phyloP scores from a whole-genome alignment of 2,888 invertebrate genomes.

The Spisula subtruncata region DNA sequence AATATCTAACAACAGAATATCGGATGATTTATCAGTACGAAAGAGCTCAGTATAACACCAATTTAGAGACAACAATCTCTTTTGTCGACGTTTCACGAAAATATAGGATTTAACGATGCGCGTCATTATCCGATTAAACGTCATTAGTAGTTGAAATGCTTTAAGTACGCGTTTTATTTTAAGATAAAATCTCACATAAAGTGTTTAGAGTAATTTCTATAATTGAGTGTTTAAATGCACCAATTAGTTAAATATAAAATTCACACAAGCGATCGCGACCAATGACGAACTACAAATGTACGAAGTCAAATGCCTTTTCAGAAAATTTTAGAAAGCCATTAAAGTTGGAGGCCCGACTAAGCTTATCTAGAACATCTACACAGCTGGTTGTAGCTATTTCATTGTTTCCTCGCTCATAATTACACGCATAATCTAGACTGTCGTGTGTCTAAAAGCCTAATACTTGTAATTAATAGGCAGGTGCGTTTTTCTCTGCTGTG shows the following conservation, averaged over 20 bases:
- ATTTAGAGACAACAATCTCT: conserved; percentile 4
- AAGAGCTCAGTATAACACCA: background rate
- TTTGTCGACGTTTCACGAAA: background rate
- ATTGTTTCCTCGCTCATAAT: background rate
- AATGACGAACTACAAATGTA: background rate
- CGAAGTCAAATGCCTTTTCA: background rate
- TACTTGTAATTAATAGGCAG: background rate
- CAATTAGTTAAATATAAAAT: conserved; percentile 31
- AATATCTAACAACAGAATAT: too few species aligned
- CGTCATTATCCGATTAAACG: conserved; percentile 33
- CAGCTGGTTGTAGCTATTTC: background rate
- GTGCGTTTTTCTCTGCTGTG: background rate
- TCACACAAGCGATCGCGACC: background rate
- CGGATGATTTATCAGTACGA: background rate
- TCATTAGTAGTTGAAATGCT: conserved; percentile 32
- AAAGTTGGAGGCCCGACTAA: background rate
- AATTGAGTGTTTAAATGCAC: conserved; percentile 36
- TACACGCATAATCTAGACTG: background rate
- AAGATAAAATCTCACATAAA: conserved; percentile 31
- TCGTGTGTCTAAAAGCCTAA: background rate
- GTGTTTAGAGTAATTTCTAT: conserved; percentile 36
- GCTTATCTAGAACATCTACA: background rate
- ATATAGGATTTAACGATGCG: background rate
- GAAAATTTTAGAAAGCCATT: background rate
- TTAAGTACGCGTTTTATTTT: conserved; percentile 26